Evolutionary conservation across 2,888 invertebrate species (phyloP), one percentile per base, ranked within the genome.

Genomic region (Clistopyga incitator): DNA sequence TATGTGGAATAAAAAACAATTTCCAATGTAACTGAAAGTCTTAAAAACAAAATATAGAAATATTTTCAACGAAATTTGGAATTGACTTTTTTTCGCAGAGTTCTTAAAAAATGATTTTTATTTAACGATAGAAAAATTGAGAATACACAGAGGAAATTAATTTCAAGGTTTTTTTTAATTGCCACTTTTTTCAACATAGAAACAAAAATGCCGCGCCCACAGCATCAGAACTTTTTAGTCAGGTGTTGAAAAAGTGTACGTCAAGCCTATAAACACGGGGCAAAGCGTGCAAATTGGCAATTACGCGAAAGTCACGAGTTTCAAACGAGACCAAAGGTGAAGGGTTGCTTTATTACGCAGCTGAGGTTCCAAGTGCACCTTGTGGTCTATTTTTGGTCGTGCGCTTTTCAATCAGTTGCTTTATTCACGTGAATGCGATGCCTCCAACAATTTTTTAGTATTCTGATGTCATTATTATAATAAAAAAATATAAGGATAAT

Each of bases 231-330:
- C n/a, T 50, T 54, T 54, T 59, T 1, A 59, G 3, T 38, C 38
- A 38, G 38, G 25, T 29, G 45, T 6, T n/a, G 50, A 68, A 25
- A 34, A 29, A n/a, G 29, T 15, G 0, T 18, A 18, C 34, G 52
- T 52, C 50, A 50, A 52, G 11, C 10, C 18, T 18, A 52, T 68
- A 47, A 29, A 29, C 52, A 34, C 34, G 52, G 29, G 23, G 45
- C 20, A 42, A 65, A 65, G 45, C 65, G 42, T 23, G 65, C 65
- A 65, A 65, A 65, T 65, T 68, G 68, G 68, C 52, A 68, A 52
- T 68, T 68, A 52, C 68, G 52, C 10, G 68, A 29, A 25, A 68
- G 34, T 34, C 52, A 67, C 50, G 29, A 52, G 68, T 18, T 15
- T 52, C 29, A 29, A 3, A 29, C 18, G 29, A 34, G 25, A 52